These are phyloP conservation scores for Borostomias antarcticus DNA, from an alignment of 2,797 vertebrate genomes.

Conservation along the genomic window DNA sequence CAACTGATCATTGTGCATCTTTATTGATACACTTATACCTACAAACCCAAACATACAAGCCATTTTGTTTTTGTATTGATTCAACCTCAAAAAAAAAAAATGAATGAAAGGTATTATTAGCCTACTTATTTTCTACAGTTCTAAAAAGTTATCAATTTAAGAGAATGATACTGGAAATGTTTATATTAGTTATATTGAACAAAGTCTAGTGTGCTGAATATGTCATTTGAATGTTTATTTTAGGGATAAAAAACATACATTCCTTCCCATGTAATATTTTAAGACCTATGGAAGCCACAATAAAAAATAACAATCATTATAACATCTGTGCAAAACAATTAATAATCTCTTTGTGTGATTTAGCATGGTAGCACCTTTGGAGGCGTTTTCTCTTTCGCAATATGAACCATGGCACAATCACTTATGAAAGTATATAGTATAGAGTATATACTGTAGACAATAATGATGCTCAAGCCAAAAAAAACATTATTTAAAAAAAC, in stretches of 20 bases:
- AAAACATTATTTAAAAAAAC: slow-evolving; percentile 15
- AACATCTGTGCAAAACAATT: slow-evolving; percentile 25
- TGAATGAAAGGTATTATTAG: no score
- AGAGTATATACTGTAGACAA: slow-evolving; percentile 49
- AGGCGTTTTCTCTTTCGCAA: slow-evolving; percentile 23
- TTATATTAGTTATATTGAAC: no score
- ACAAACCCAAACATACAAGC: neutral
- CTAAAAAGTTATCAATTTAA: no score
- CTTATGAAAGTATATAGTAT: slow-evolving; percentile 32
- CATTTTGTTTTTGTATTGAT: neutral
- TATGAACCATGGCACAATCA: slow-evolving; percentile 43
- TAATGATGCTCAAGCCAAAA: neutral
- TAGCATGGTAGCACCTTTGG: slow-evolving; percentile 48
- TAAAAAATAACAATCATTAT: neutral
- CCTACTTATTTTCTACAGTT: no score
- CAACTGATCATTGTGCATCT: slow-evolving; percentile 25
- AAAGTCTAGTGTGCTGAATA: no score
- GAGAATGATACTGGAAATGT: no score
- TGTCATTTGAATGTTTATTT: no score
- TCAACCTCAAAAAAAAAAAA: neutral
- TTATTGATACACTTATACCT: neutral
- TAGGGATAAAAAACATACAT: slow-evolving; percentile 4
- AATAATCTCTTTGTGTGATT: slow-evolving; percentile 14
- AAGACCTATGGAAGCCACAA: slow-evolving; percentile 17
- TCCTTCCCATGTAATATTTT: slow-evolving; percentile 1